Evolutionary conservation across 2,888 invertebrate species (phyloP), one percentile per base, ranked within the genome.

Genomic region (Patella pellucida): DNA sequence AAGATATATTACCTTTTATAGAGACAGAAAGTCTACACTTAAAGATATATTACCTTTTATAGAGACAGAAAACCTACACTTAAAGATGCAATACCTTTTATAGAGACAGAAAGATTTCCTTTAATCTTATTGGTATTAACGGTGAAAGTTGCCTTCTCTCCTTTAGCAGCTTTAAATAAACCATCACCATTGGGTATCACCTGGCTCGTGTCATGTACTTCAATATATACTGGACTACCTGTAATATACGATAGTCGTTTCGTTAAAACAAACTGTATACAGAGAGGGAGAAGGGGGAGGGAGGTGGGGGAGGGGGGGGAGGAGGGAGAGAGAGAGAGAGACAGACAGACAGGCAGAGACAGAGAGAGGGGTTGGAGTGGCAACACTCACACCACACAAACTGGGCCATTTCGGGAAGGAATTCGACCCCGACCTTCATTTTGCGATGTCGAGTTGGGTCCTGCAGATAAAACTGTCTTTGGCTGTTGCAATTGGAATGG

Each of bases 161-260:
- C 90, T 76, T 86, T 87, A 23, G 85, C 80, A 23, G 88, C 91
- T 72, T 85, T 85, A 51, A 81, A 71, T n/a, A 94, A 90, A 0
- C 94, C 94, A 79, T 93, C 92, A 15, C 92, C 92, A 11, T 88
- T 84, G 3, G 92, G 87, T n/a, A 86, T 81, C 2, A 93, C 91
- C 62, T 90, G 89, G 23, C 89, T 87, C 3, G 92, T 91, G 85
- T 93, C 93, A 76, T 90, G 89, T 3, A 92, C 92, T 71, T 96
- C 95, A 2, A 96, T 91, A 0, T 92, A 92, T 81, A 93, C 93
- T 0, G 93, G 93, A 96, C 95, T 83, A 95, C 94, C 93, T 71
- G 93, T 52, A 23, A 52, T 9, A n/a, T n/a, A n/a, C n/a, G n/a
- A 51, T n/a, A 31, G 41, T 41, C 3, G 4, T 41, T 5, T 41